Percentiles rank a stretch among this genome's conserved stretches.
Evolutionary conservation across 2,888 invertebrate genomes (phyloP).

Genomic region (Eupithecia vulgata): DNA sequence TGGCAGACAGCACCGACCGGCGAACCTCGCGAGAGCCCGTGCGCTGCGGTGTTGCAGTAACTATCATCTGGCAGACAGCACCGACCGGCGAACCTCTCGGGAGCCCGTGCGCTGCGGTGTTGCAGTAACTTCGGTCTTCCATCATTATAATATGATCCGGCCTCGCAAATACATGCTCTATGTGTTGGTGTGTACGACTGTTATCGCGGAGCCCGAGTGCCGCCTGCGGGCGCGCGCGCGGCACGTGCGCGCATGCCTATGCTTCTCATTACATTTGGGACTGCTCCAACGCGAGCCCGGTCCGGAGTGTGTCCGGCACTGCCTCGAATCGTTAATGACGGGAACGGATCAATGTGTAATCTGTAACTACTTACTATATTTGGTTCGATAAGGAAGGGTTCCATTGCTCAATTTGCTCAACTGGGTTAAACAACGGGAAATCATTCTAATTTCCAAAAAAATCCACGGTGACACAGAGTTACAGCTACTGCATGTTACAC

Average conservation of each 20-base stretch:
- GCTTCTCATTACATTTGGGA: constrained; percentile 3
- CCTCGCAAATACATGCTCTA: not conserved
- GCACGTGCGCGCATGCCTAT: constrained; percentile 1
- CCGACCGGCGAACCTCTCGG: not conserved
- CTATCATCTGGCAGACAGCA: not conserved
- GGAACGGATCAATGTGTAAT: not conserved
- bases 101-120: not conserved
- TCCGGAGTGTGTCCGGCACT: not conserved
- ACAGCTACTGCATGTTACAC: not conserved
- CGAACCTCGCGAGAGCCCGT: not conserved
- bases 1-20: not conserved
- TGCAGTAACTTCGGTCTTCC: not conserved
- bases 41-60: not conserved
- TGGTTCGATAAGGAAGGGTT: no score
- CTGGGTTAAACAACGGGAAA: no score
- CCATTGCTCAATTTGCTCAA: no score
- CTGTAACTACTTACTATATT: not conserved
- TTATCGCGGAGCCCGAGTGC: not conserved
- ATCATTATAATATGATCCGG: not conserved
- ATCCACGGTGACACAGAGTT: not conserved
- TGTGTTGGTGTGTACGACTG: not conserved
- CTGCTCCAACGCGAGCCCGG: not conserved
- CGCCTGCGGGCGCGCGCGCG: not conserved
- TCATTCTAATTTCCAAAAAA: not conserved
- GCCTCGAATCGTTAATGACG: not conserved